Base-by-base conservation (phyloP, 2,888 invertebrate species). In the Pecten maximus region DNA sequence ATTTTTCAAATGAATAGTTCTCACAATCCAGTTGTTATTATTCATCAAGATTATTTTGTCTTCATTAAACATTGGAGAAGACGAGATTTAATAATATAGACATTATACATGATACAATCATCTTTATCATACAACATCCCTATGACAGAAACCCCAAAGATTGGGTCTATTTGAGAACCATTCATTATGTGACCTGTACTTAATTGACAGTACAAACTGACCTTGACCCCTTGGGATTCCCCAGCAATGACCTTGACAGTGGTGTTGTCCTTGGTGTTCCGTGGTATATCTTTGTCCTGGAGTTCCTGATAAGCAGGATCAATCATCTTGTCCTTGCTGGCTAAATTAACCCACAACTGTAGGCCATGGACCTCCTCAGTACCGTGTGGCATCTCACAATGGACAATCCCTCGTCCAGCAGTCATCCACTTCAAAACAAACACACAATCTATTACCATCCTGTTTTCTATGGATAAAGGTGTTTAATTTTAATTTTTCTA, bases 331-430 rank as follows among this genome's bases (percentile, higher is more conserved):
- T 96, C 94, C 48, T 95, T 92, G 74, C 93, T 93, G 8, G 94
- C 92, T 35, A 97, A 94, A 93, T 97, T 97, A 10, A 97, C 95
- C 97, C 97, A 97, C 40, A 97, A 94, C 92, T 97, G 97, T 16
- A 96, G 93, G 6, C 96, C 96, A 92, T 95, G 95, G 4, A 91
- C 91, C 35, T 93, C 92, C 28, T 92, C 94, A 8, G 94, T 93
- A 12, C 96, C 96, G 89, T 93, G 90, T 0, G 96, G 96, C 97
- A 97, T 96, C 91, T 97, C 97, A 93, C 96, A 96, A 92, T 97
- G 97, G 6, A 97, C 94, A 40, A 97, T 96, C 16, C 97, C 97
- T 74, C 96, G 93, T 0, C 97, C 97, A 3, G 97, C 96, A 12
- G 96, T 96, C 97, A 97, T 96, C 97, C 97, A 97, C 96, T 97